phyloP scores from a whole-genome alignment of 2,888 invertebrate genomes.

The Eucriotettix oculatus region DNA sequence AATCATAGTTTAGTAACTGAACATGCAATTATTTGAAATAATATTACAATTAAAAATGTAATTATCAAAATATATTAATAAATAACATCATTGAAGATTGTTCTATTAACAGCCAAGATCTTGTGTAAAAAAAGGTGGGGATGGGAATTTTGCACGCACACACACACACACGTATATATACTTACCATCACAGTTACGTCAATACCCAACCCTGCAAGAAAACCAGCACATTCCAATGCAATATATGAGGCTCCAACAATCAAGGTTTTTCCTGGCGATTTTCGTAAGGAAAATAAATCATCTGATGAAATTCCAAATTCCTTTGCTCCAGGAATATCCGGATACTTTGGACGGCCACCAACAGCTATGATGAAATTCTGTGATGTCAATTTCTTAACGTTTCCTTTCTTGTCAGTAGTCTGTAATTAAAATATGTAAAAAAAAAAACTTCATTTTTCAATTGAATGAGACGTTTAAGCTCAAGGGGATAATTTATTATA shows the following conservation, averaged over 20 bases:
- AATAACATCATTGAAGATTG: no score
- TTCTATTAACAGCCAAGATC: no score
- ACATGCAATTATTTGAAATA: no score
- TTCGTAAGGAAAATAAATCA: slow-evolving; percentile 33
- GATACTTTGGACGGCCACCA: slow-evolving; percentile 33
- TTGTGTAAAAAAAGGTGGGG: no score
- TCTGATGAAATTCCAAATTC: slow-evolving; percentile 36
- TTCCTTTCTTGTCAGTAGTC: slow-evolving; percentile 6
- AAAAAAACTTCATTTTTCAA: no score
- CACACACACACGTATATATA: background rate
- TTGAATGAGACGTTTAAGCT: no score
- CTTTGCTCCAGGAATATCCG: slow-evolving; percentile 28
- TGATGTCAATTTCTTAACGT: slow-evolving; percentile 24
- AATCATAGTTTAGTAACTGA: no score
- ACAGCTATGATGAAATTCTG: slow-evolving; percentile 32
- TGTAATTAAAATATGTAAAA: background rate
- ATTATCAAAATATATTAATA: no score
- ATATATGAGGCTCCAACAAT: slow-evolving; percentile 41
- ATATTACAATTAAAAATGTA: no score
- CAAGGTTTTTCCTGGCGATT: slow-evolving; percentile 34
- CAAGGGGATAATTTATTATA: no score
- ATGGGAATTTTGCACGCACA: no score
- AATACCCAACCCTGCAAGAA: slow-evolving; percentile 29
- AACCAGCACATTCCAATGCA: slow-evolving; percentile 39
- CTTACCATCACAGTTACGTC: slow-evolving; percentile 28